phyloP scores from a whole-genome alignment of 2,888 invertebrate species.

The Electrophaes corylata region DNA sequence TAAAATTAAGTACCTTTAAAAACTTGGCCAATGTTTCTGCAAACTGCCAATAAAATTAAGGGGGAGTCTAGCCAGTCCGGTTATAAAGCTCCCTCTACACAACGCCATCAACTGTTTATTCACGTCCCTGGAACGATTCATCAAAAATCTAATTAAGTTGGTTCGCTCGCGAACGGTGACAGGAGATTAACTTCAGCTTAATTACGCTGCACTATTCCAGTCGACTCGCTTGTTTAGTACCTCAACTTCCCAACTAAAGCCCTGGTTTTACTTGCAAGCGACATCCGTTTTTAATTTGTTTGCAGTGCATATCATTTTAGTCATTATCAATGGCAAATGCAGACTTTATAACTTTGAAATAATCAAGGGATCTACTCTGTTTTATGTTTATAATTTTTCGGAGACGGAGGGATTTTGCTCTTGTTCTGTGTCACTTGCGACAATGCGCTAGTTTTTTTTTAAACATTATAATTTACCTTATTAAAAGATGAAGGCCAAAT shows the following conservation, averaged over 20 bases:
- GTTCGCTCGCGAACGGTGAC: conserved; percentile 63
- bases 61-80: conserved; percentile 23
- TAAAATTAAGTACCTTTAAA: conserved; percentile 27
- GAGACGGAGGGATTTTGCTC: no score
- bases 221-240: conserved; percentile 54
- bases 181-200: conserved; percentile 76
- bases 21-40: conserved; percentile 27
- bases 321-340: no score
- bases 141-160: conserved; percentile 73
- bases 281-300: neutral
- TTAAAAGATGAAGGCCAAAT: no score
- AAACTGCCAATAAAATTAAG: conserved; percentile 28
- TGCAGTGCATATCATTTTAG: neutral
- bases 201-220: conserved; percentile 60
- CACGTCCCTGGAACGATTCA: conserved; percentile 55
- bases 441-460: no score
- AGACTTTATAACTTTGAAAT: no score
- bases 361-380: no score
- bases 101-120: conserved; percentile 34
- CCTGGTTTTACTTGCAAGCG: neutral
- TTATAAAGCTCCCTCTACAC: conserved; percentile 27
- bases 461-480: no score
- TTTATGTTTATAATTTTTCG: no score
- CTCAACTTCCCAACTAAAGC: conserved; percentile 23
- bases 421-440: no score